Conservation (phyloP, 2,113 vertebrate species). For the Pavo muticus region DNA sequence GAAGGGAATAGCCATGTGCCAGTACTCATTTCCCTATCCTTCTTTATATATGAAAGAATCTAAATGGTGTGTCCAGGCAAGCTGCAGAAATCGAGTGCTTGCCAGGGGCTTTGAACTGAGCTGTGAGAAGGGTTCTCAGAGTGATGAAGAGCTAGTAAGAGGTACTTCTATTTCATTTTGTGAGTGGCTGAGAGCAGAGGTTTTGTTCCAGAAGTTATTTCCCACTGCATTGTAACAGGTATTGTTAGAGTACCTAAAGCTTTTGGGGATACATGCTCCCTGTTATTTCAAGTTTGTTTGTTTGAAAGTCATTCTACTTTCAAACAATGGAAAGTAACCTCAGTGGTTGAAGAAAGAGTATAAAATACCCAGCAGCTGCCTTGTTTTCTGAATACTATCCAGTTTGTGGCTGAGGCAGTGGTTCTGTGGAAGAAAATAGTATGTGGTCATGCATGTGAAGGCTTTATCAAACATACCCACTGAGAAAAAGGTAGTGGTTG, state of each 20-base stretch:
- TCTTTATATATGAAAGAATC: not conserved
- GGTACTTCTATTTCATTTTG: not conserved
- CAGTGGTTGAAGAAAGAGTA: conserved; percentile 3
- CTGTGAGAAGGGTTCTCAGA: not conserved
- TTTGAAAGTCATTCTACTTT: not conserved
- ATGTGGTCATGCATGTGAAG: not conserved
- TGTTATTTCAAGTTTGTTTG: not conserved
- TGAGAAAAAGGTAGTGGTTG: not conserved
- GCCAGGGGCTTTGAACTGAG: not conserved
- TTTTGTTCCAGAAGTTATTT: conserved; percentile 30
- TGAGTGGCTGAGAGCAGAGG: not conserved
- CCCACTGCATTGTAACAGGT: conserved; percentile 1
- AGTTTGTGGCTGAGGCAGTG: not conserved
- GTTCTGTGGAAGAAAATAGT: conserved; percentile 4
- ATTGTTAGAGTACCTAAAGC: conserved; percentile 12
- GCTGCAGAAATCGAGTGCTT: not conserved
- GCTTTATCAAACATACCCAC: not conserved
- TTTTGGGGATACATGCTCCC: not conserved
- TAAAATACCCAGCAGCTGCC: conserved; percentile 36
- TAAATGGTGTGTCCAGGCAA: not conserved
- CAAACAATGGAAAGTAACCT: not conserved
- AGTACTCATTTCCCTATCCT: not conserved
- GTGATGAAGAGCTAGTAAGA: not conserved
- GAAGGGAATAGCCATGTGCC: not conserved
- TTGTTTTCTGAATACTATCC: conserved; percentile 28